Evolutionary conservation across 2,797 vertebrate species (phyloP).

Genomic region (Melanotaenia maccullochi): DNA sequence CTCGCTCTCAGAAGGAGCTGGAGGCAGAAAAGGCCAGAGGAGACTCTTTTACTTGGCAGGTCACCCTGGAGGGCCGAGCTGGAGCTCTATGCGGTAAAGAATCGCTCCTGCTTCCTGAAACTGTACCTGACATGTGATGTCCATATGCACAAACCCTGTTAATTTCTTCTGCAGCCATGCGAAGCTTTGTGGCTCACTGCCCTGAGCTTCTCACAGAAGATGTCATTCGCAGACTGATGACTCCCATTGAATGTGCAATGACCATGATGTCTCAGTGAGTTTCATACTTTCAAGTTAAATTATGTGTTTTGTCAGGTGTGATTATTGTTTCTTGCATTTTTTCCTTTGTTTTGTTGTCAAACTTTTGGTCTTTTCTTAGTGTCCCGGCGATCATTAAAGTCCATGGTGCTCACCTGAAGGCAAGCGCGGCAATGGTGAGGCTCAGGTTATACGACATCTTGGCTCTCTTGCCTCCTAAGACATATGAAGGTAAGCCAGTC

Average conservation of each 20-base stretch:
- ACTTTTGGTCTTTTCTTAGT: conserved; percentile 69
- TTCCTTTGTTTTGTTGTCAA: neutral
- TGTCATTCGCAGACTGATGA: conserved; percentile 97
- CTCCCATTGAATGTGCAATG: conserved; percentile 98
- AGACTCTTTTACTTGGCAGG: conserved; percentile 98
- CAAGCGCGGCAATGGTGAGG: conserved; percentile 99
- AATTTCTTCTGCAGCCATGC: conserved; percentile 87
- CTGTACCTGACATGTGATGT: neutral
- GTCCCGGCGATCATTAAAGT: conserved; percentile 97
- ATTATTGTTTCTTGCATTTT: fast-evolving
- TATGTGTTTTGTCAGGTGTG: neutral
- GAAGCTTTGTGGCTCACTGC: conserved; percentile 98
- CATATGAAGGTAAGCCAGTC: conserved; percentile 93
- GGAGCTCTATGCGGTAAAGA: conserved; percentile 95
- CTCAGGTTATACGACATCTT: conserved; percentile 97
- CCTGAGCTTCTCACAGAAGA: conserved; percentile 97
- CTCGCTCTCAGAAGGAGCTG: conserved; percentile 96
- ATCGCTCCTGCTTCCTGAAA: neutral
- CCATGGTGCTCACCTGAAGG: conserved; percentile 97
- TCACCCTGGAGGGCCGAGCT: conserved; percentile 95
- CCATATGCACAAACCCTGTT: neutral
- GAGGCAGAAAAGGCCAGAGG: conserved; percentile 97
- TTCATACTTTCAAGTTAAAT: conserved; percentile 17
- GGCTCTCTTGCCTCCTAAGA: conserved; percentile 96
- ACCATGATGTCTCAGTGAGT: conserved; percentile 99